These are phyloP conservation scores for Morone chrysops DNA, from an alignment of 2,113 vertebrate species.

Conservation along the genomic window DNA sequence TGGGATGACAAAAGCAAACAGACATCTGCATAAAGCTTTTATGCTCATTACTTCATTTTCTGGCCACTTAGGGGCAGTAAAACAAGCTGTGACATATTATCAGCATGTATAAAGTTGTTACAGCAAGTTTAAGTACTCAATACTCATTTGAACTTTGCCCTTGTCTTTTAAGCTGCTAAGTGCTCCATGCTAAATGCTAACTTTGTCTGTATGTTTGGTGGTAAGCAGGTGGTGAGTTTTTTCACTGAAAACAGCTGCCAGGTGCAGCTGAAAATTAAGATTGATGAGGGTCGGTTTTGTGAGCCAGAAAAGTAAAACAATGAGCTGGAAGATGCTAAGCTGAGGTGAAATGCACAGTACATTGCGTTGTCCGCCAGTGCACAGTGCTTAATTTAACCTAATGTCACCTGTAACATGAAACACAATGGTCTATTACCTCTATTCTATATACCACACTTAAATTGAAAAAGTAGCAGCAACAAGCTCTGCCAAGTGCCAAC, in stretches of 20 bases:
- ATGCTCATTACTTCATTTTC: background rate
- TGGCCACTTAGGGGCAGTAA: background rate
- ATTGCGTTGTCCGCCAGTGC: background rate
- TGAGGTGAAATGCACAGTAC: background rate
- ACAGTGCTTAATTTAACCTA: no score
- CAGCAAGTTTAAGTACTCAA: no score
- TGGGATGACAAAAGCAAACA: background rate
- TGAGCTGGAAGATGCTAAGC: background rate
- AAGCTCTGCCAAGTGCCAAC: background rate
- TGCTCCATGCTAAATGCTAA: background rate
- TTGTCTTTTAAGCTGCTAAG: no score
- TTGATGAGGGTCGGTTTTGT: background rate
- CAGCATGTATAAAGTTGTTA: no score
- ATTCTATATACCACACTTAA: background rate
- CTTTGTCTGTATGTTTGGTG: background rate
- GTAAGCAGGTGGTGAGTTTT: background rate
- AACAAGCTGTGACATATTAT: background rate
- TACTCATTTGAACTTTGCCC: no score
- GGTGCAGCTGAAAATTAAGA: background rate
- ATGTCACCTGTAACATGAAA: background rate
- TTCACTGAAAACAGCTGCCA: background rate
- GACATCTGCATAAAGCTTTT: background rate
- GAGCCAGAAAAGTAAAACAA: background rate
- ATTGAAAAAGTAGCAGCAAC: background rate
- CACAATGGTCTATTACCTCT: background rate